Evolutionary conservation across 2,888 invertebrate genomes (phyloP), one percentile per base, ranked within the genome.

Genomic region (Thera britannica): DNA sequence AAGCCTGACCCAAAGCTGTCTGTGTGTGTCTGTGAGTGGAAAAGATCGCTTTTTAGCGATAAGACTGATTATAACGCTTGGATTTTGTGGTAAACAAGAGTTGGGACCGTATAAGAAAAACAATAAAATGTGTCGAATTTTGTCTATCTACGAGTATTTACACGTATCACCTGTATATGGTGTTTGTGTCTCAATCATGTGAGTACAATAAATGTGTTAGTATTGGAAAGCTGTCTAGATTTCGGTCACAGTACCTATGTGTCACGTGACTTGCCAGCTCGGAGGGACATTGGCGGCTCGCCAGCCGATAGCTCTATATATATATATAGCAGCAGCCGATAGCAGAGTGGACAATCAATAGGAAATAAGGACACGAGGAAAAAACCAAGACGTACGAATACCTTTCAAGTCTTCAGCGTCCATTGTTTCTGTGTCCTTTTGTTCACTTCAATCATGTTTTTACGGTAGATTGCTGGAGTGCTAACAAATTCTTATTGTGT

Each of bases 221-320:
- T 38, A 49, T 12, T n/a, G 49, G 49, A 12, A 49, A 7, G 7
- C 3, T 1, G 5, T 6, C 23, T 49, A 57, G 38, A 49, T 56
- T 56, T 62, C 48, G 34, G 63, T 58, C 44, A 58, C 35, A 11
- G 48, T 48, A n/a, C n/a, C n/a, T n/a, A 46, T 41, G 41, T 63
- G 38, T 12, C 8, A 35, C 38, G 48, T 46, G 46, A 1, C 5
- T 3, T 5, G 11, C 54, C 48, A 58, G 59, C 59, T 48, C 55
- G 36, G 2, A 23, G 44, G 23, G 52, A 12, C 8, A n/a, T 62
- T 67, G 68, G 63, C 65, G 5, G 70, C 60, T 71, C 73, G 75
- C 72, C 77, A 69, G 71, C 68, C 3, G 41, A 7, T 7, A 71
- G 67, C 12, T 11, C 23, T n/a, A n/a, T n/a, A n/a, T n/a, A n/a